Evolutionary conservation across 1,140 invertebrate species (phyloP), one percentile per base, ranked within the genome.

Genomic region (Heliconius hewitsoni): DNA sequence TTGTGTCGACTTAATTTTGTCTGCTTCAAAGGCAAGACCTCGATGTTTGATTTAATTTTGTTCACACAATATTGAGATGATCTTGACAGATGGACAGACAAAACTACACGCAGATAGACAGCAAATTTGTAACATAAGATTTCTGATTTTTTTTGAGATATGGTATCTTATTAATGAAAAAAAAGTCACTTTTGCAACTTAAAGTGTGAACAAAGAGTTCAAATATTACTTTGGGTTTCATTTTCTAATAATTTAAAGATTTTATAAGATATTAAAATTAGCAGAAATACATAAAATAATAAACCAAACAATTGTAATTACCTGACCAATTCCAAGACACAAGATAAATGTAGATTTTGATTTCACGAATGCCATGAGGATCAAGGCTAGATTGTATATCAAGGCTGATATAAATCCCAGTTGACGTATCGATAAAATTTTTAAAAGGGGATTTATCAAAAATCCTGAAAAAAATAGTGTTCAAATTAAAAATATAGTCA

Each of bases 281-380:
- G 1, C 6, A 55, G 19, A 19, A 55, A 55, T 55, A 19, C 6
- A 37, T 37, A 37, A 37, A 37, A 37, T 6, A 55, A n/a, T 19
- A 55, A n/a, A 55, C 8, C 3, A 23, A n/a, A 8, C 27, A 6
- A 6, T 81, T 57, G 8, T 66, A 27, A 6, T 82, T 86, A 92
- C 90, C 86, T 87, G 88, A 37, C 89, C 74, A 19, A 90, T 3
- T 76, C 88, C 87, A 39, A 85, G 78, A 74, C 78, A 87, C 39
- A 91, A 80, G 27, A 91, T 89, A 11, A 83, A 77, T 8, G 70
- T 6, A 11, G 77, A 75, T 39, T 78, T 83, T 11, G 87, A 86
- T 18, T 87, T 82, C 5, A 83, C 82, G 79, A 93, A 91, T 5
- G 86, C 66, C 0, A 60, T 83, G 8, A 81, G 80, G 1, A 93